phyloP scores from a whole-genome alignment of 2,797 vertebrate species.

The Rhinophrynus dorsalis region DNA sequence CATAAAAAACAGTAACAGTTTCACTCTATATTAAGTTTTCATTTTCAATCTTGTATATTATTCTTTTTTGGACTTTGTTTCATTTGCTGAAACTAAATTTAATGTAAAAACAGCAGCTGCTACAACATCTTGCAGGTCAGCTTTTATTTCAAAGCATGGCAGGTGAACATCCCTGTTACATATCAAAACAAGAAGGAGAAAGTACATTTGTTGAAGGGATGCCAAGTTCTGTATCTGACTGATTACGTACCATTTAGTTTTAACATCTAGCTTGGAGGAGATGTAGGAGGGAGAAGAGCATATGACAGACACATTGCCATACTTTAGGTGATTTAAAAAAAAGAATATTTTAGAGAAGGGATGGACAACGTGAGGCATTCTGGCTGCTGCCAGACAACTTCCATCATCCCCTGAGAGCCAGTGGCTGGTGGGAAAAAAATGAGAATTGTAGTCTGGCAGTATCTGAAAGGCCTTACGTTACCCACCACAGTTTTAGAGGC shows the following conservation, averaged over 20 bases:
- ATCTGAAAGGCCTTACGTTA: too few relatives aligned
- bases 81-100: slow-evolving; percentile 16
- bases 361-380: too few relatives aligned
- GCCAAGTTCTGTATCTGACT: slow-evolving; percentile 3
- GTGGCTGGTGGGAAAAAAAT: too few relatives aligned
- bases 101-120: slow-evolving; percentile 6
- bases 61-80: not conserved
- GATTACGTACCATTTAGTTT: not conserved
- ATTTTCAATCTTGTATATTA: slow-evolving; percentile 3
- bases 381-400: too few relatives aligned
- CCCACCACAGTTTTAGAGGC: too few relatives aligned
- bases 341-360: too few relatives aligned
- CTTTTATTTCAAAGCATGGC: not conserved
- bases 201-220: not conserved
- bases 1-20: slow-evolving; percentile 24
- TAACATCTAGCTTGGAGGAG: not conserved
- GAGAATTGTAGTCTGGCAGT: too few relatives aligned
- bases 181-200: not conserved
- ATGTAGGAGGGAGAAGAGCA: not conserved
- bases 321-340: too few relatives aligned
- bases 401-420: too few relatives aligned
- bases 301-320: too few relatives aligned
- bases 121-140: not conserved
- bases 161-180: not conserved
- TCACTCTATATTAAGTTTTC: not conserved